A percentile compares a stretch with the other conserved stretches of the same genome.
Evolutionary conservation across 2,113 vertebrate genomes (phyloP).

Genomic region (Pitta sordida): DNA sequence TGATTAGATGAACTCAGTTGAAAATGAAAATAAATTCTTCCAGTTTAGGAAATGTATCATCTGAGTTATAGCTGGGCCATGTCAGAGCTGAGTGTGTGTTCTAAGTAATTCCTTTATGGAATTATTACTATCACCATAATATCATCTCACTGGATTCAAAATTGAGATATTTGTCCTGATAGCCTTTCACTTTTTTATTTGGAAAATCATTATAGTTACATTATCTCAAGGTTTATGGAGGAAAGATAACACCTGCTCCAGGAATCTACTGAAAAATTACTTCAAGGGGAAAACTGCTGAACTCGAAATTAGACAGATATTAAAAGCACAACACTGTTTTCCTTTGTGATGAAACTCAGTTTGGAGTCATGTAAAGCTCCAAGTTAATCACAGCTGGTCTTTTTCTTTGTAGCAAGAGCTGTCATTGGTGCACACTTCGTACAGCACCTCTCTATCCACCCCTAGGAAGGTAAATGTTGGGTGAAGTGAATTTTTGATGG

Average conservation of each 20-base stretch:
- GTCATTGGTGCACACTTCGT: not conserved
- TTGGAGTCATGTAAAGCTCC: not conserved
- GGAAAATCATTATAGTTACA: conserved; percentile 69
- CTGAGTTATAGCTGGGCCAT: conserved; percentile 76
- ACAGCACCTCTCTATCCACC: not conserved
- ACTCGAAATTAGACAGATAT: conserved; percentile 10
- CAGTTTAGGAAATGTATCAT: conserved; percentile 64
- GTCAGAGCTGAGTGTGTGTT: conserved; percentile 60
- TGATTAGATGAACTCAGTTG: conserved; percentile 74
- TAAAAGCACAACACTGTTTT: not conserved
- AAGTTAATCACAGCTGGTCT: not conserved
- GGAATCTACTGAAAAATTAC: conserved; percentile 41
- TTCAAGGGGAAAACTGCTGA: conserved; percentile 47
- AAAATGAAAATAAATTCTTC: conserved; percentile 83
- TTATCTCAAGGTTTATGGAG: conserved; percentile 30
- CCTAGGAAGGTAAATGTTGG: not conserved
- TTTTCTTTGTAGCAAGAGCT: not conserved
- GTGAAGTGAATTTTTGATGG: not conserved
- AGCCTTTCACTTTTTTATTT: conserved; percentile 75
- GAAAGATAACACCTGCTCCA: conserved; percentile 20
- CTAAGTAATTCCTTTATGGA: conserved; percentile 75
- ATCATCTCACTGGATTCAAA: conserved; percentile 73
- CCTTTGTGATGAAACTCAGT: not conserved
- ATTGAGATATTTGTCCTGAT: conserved; percentile 74
- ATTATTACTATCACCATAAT: conserved; percentile 79